Base-by-base conservation (phyloP, 2,888 invertebrate genomes). In the Gnatocerus cornutus region DNA sequence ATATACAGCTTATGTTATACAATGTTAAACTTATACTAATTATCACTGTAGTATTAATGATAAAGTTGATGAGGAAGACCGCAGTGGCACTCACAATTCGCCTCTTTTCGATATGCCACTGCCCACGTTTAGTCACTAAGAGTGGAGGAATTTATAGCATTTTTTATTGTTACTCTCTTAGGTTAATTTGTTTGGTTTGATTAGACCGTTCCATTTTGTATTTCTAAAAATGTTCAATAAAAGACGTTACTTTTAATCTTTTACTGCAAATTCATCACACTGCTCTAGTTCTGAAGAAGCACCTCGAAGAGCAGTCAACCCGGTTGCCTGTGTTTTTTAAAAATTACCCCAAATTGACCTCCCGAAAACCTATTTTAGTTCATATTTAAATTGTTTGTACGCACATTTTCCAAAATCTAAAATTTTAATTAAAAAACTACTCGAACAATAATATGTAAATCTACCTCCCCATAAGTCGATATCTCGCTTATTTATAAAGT, bases 1-100 rank as follows among this genome's bases (percentile, higher is more conserved):
- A 69, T 67, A 67, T 67, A 71, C 67, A 71, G 71, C 72, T 72
- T 73, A 66, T 68, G 74, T 74, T 74, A 68, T 27, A 66, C 52
- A 66, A 55, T 65, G 66, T 72, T 68, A 72, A 56, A 48, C 59
- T 50, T 48, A 48, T 48, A 48, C 21, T 50, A 30, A 58, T 50
- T 46, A 58, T 53, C 39, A n/a, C 43, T 45, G 14, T 53, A 62
- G 30, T 55, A 58, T 48, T 68, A 62, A 61, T 43, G 37, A 50
- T 13, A 67, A 37, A 55, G 21, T 30, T 39, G 55, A 53, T 56
- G 10, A 33, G 58, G 16, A 45, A 53, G 56, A 27, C 43, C 27
- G 7, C 45, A 59, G 59, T 59, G 59, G 59, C 46, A 16, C 37
- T 37, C 14, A 30, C 52, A 45, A 16, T 62, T 41, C 7, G 33